Percentiles rank a stretch among this genome's conserved stretches.
Evolutionary conservation across 2,888 invertebrate genomes (phyloP).

Genomic region (Cacoxenus indagator): DNA sequence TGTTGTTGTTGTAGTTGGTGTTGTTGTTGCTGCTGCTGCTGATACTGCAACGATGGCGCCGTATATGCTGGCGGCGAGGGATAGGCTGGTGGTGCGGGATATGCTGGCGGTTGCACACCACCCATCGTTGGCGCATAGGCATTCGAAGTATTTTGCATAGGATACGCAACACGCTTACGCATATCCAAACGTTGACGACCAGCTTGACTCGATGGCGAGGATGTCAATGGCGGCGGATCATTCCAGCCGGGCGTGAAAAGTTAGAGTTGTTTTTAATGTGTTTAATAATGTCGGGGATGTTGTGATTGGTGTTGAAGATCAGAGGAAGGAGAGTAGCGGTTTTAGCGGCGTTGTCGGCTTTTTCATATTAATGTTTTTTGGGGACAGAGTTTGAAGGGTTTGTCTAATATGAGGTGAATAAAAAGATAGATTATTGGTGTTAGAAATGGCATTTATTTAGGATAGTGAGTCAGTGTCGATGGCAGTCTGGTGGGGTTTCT

Average conservation of each 20-base stretch:
- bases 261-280: too few relatives aligned
- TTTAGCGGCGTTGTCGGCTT: too few relatives aligned
- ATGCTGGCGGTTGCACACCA: neutral
- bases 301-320: too few relatives aligned
- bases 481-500: too few relatives aligned
- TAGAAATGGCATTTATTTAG: too few relatives aligned
- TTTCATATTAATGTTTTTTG: too few relatives aligned
- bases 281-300: too few relatives aligned
- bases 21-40: neutral
- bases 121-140: neutral
- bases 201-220: neutral
- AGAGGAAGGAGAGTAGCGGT: too few relatives aligned
- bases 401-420: too few relatives aligned
- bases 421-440: too few relatives aligned
- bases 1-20: neutral
- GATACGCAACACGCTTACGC: slow-evolving; percentile 6
- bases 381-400: too few relatives aligned
- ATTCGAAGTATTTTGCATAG: neutral
- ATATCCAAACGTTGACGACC: slow-evolving; percentile 1
- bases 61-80: neutral
- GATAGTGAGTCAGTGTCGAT: too few relatives aligned
- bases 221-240: slow-evolving; percentile 1
- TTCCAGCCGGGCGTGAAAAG: slow-evolving; percentile 17
- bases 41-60: neutral
- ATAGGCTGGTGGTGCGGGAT: neutral